Evolutionary conservation across 1,140 invertebrate species (phyloP), one percentile per base, ranked within the genome.

Genomic region (Saccostrea echinata): DNA sequence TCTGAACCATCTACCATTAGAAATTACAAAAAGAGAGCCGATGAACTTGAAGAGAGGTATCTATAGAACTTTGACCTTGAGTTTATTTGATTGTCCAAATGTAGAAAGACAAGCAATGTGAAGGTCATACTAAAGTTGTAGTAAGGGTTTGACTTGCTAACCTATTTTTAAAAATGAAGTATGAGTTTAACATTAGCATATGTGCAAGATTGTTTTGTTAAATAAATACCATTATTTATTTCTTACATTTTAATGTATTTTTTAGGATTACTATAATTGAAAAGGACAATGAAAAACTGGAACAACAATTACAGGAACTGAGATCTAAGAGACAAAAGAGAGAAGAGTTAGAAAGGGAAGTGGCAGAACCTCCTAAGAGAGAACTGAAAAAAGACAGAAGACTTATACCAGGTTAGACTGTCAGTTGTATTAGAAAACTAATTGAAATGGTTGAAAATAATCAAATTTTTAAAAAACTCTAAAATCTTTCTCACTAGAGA

Each of bases 1-100:
- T 93, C 93, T 55, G 94, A 94, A 85, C 94, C 94, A 2, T 94
- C 92, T 71, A 94, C 94, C 35, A 88, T 94, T 3, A 91, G 91
- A 83, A 94, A 95, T 89, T 95, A 94, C 81, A 92, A 90, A 33
- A 94, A 92, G 88, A 90, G 93, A 84, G 90, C 86, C 30, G 93
- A 94, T 92, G 93, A 94, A 84, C 81, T 83, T 0, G 81, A 83
- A 52, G 81, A 83, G 27, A 76, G 68, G 68, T 76, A 71, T 71
- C 16, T 61, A 1, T 61, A 21, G 55, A 61, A 61, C 55, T 61
- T 61, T 18, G 55, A 61, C n/a, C 16, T 21, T 18, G n/a, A 61
- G 55, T 16, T n/a, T 18, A 21, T 21, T 61, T 61, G n/a, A 18
- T 61, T 30, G 9, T 43, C 43, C 1, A 43, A 43, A 43, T 43